Evolutionary conservation across 2,888 invertebrate species (phyloP), one percentile per base, ranked within the genome.

Genomic region (Hirtodrosophila alboralis): DNA sequence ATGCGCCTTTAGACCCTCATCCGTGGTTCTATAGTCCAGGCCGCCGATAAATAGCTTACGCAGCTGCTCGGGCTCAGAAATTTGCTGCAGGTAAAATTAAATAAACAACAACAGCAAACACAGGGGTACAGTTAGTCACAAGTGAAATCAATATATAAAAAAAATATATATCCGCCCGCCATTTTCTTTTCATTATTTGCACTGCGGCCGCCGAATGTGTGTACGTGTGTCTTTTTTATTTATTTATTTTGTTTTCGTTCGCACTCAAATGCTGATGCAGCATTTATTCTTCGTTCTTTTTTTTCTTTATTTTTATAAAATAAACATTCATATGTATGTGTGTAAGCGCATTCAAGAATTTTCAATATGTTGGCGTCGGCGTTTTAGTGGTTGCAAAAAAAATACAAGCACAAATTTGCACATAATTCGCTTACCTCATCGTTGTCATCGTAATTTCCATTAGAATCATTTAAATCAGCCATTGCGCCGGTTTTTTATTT

Each of bases 41-140:
- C 98, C 98, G 10, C 98, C 98, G 88, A 98, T 98, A 88, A 98
- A 98, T 38, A 98, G 91, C 89, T 98, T 98, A 36, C 97, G 92
- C 75, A 96, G 93, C 88, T 96, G 95, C 89, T 97, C 96, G 0
- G 90, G 88, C 63, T 91, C 91, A 12, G 88, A 87, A 61, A 90
- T 89, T 51, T 86, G 84, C 75, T 90, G 59, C 54, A 45, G 40
- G 30, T 34, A 45, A 18, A 36, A 16, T 33, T 13, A 48, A 36
- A 44, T n/a, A n/a, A 30, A 58, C 27, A 51, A 49, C 12, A 57
- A 38, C 16, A 61, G 54, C 10, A 45, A 40, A 30, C 41, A 49
- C 49, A 38, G 36, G 8, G 10, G 64, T 67, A 67, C 67, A 75
- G 74, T 77, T 76, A 73, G 75, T 70, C 65, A 58, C 74, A 67